Base-by-base conservation (phyloP, 2,888 invertebrate genomes). In the Platypus cylindrus region DNA sequence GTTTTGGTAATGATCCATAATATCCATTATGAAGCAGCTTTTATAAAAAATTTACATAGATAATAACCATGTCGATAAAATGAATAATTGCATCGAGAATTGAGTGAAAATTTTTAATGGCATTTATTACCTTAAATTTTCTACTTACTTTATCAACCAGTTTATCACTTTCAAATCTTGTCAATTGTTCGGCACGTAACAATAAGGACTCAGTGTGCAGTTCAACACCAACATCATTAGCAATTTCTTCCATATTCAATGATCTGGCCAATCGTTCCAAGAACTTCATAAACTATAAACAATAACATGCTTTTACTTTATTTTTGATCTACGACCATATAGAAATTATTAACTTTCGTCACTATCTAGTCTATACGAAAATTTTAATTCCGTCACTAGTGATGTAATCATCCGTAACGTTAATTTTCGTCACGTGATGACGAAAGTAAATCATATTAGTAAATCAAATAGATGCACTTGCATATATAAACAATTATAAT, bases 191-290 rank as follows among this genome's bases (percentile, higher is more conserved):
- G 2, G 86, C 86, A 25, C 90, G 71, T 40, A 86, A 76, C 36
- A 90, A 63, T 39, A 93, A 67, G 30, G 84, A 81, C 53, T 91
- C 90, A 0, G 85, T 78, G 53, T 81, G 81, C 53, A 85, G 68
- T 55, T 86, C 85, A 38, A 84, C 69, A 5, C 84, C 85, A 43
- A 83, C 68, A 58, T 86, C 85, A 50, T 76, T 71, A 16, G 81
- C 78, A 50, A 86, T 73, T 60, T 83, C 80, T 53, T 86, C 84
- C 75, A 86, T 78, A 59, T 82, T 84, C 58, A 93, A 70, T 23
- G 82, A 79, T 51, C 80, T 71, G 44, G 83, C 80, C 42, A 93
- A 64, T 36, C 83, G 73, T 55, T 89, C 86, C 58, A 93, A 65
- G 63, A 85, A 87, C 50, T 79, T 76, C 56, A 81, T 73, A 51